These are phyloP conservation scores for Danionella dracula DNA, from an alignment of 2,797 vertebrate species.

Conservation along the genomic window DNA sequence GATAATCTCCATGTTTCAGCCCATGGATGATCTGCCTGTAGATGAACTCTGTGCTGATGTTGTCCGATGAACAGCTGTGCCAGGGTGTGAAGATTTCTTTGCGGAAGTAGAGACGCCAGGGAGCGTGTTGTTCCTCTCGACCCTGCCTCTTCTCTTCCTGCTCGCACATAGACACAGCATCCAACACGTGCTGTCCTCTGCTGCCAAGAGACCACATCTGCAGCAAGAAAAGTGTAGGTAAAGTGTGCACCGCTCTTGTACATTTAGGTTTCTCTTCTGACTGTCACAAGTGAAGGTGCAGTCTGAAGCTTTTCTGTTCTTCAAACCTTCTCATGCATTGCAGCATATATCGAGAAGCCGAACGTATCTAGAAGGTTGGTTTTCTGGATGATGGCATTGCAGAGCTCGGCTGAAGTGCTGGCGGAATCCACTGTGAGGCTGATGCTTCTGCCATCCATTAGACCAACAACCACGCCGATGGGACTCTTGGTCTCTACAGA, in stretches of 20 bases:
- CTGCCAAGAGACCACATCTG: conserved; percentile 89
- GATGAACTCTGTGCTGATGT: conserved; percentile 83
- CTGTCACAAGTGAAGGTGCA: background rate
- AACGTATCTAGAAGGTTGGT: conserved; percentile 72
- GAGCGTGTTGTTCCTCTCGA: conserved; percentile 68
- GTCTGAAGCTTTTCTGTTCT: background rate
- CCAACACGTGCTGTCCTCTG: conserved; percentile 76
- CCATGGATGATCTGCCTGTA: conserved; percentile 84
- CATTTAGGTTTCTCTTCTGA: background rate
- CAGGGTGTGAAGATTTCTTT: conserved; percentile 93
- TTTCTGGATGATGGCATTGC: conserved; percentile 68
- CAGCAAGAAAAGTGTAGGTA: background rate
- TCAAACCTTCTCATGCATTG: conserved; percentile 77
- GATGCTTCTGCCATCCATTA: conserved; percentile 71
- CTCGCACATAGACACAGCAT: conserved; percentile 91
- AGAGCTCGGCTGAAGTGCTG: conserved; percentile 82
- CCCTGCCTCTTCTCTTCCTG: conserved; percentile 80
- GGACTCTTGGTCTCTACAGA: conserved; percentile 78
- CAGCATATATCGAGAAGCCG: conserved; percentile 90
- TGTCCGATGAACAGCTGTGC: conserved; percentile 78
- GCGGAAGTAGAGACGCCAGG: conserved; percentile 81
- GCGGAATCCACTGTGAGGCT: conserved; percentile 78
- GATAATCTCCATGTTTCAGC: conserved; percentile 80
- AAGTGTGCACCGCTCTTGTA: background rate
- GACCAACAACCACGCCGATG: conserved; percentile 66